Evolutionary conservation across 1,140 invertebrate species (phyloP), one percentile per base, ranked within the genome.

Genomic region (Scaptomyza graminum): DNA sequence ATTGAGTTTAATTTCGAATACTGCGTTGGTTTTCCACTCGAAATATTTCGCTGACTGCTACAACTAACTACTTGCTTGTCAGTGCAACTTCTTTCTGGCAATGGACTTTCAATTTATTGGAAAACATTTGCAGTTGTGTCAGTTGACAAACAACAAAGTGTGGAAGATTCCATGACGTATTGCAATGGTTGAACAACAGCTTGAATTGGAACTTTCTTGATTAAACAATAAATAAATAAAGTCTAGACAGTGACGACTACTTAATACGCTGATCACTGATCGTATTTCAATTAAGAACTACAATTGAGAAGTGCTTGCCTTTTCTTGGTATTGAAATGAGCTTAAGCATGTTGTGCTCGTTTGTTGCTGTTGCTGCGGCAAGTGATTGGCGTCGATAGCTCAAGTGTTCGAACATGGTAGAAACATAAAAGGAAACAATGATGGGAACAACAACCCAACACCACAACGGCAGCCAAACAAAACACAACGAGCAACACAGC

Each of bases 381-480:
- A 18, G 41, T 76, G 74, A 62, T 76, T 79, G 69, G 68, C 57
- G 44, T 51, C 60, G 4, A 41, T 15, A 37, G 55, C 49, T 54
- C 37, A 41, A 15, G 46, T 51, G 63, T 65, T 60, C 51, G 57
- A 13, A 41, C 60, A 59, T 25, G 31, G 55, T 50, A 41, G 47
- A 69, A 74, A 54, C 37, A 54, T 60, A 61, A 61, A 54, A 56
- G 74, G 54, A 74, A 69, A 70, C 65, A 76, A 74, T 72, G 73
- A 61, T 54, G 72, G 72, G 39, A 31, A 34, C 39, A 61, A 67
- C 66, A 55, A 69, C 60, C 28, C 5, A 31, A 2, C 44, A 65
- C 60, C 51, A 65, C 56, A 67, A 67, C 59, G 63, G 11, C 31
- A 54, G 31, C 28, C 50, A 41, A 22, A 22, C 18, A 22, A 22